Conservation (phyloP, 2,113 vertebrate species). For the Acinonyx jubatus region DNA sequence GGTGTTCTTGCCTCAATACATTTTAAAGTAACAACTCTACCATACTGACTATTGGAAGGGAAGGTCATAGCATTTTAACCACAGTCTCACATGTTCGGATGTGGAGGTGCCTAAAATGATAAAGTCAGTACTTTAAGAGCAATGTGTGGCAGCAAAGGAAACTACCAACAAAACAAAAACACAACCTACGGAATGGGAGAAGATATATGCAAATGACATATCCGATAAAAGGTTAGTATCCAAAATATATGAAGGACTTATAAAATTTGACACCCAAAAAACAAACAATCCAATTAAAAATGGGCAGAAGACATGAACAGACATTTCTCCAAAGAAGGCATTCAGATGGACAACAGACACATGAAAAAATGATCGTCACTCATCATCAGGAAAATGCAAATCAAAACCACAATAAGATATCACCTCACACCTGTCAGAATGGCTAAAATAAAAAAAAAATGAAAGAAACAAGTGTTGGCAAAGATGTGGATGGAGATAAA, state of each 20-base stretch:
- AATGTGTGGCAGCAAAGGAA: background rate
- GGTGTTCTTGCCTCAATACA: background rate
- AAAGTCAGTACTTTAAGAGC: background rate
- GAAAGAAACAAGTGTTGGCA: background rate
- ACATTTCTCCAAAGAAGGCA: background rate
- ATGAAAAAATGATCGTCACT: background rate
- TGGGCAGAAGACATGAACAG: background rate
- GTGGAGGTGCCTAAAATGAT: background rate
- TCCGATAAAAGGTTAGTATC: background rate
- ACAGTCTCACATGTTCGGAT: background rate
- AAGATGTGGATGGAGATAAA: background rate
- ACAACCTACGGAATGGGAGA: background rate
- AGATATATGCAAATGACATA: background rate
- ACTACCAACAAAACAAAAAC: background rate
- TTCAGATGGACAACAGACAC: background rate
- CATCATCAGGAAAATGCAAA: background rate
- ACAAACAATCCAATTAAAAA: background rate
- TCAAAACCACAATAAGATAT: background rate
- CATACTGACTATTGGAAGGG: background rate
- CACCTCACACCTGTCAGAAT: background rate
- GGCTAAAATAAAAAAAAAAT: background rate
- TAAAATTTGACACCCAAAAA: background rate
- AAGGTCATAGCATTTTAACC: background rate
- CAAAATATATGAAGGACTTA: background rate
- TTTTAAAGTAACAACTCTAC: background rate